A percentile compares a stretch with the other conserved stretches of the same genome.
These are phyloP conservation scores for Cettia cetti DNA, from an alignment of 2,113 vertebrate genomes.

Conservation along the genomic window DNA sequence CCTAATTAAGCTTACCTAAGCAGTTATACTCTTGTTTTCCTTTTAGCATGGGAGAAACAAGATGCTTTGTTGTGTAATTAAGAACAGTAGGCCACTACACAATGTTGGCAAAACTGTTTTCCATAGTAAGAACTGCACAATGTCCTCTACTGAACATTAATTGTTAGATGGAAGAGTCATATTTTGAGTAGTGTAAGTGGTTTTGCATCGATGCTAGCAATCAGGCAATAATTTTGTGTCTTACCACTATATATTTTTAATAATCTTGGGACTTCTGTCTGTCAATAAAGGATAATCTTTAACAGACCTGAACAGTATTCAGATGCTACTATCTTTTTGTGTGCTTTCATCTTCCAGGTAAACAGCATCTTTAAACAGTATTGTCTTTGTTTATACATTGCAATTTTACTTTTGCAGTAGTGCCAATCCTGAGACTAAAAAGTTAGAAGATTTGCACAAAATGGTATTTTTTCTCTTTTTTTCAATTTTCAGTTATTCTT, in stretches of 20 bases:
- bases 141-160: constrained; percentile 46
- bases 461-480: neutral
- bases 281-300: constrained; percentile 58
- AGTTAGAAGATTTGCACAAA: neutral
- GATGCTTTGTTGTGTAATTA: constrained; percentile 63
- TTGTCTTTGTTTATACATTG: constrained; percentile 49
- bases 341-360: constrained; percentile 28
- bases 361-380: neutral
- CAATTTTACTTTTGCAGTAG: neutral
- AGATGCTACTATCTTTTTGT: constrained; percentile 9
- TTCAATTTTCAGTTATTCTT: neutral
- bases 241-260: constrained; percentile 72
- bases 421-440: neutral
- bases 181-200: constrained; percentile 67
- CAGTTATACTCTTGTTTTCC: constrained; percentile 31
- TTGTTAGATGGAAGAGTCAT: constrained; percentile 60
- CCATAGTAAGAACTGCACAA: neutral
- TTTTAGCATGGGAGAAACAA: constrained; percentile 64
- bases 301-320: constrained; percentile 55
- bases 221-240: constrained; percentile 64
- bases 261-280: constrained; percentile 57
- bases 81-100: constrained; percentile 55
- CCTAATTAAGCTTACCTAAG: constrained; percentile 72
- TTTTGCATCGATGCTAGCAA: constrained; percentile 66
- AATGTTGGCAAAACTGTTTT: constrained; percentile 55